A percentile compares a stretch with the other conserved stretches of the same genome.
These are phyloP conservation scores for Porites evermanni DNA, from an alignment of 92 coral and sea anemone genomes.

Conservation along the genomic window DNA sequence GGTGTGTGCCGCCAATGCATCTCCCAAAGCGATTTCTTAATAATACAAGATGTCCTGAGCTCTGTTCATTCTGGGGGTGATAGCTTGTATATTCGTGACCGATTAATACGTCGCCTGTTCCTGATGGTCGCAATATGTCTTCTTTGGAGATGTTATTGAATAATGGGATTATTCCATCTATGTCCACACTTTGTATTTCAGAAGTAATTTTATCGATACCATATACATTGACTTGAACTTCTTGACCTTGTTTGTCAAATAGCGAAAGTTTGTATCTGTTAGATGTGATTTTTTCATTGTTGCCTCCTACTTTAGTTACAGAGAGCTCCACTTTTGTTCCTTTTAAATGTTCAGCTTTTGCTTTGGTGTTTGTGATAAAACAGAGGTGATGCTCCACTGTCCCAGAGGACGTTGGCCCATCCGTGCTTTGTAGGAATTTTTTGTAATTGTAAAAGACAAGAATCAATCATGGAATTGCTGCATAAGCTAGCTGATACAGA, in stretches of 20 bases:
- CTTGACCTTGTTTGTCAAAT: conserved; percentile 44
- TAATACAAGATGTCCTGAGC: conserved; percentile 46
- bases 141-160: conserved; percentile 47
- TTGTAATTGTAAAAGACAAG: conserved; percentile 58
- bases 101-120: conserved; percentile 52
- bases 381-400: conserved; percentile 60
- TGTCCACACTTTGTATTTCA: conserved; percentile 36
- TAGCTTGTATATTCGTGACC: conserved; percentile 43
- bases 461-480: conserved; percentile 14
- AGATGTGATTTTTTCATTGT: conserved; percentile 43
- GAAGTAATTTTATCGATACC: conserved; percentile 57
- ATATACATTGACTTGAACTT: conserved; percentile 40
- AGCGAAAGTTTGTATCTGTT: conserved; percentile 43
- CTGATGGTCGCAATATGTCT: conserved; percentile 45
- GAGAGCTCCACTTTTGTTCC: conserved; percentile 49
- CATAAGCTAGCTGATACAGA: conserved; percentile 24
- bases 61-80: conserved; percentile 64
- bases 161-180: conserved; percentile 20
- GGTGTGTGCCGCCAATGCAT: conserved; percentile 56
- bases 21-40: conserved; percentile 59
- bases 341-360: conserved; percentile 40
- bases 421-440: conserved; percentile 46
- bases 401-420: conserved; percentile 54
- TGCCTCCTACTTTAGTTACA: conserved; percentile 52
- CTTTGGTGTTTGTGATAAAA: conserved; percentile 55